phyloP scores from a whole-genome alignment of 2,113 vertebrate species.

The Forbesichthys papilliferus region DNA sequence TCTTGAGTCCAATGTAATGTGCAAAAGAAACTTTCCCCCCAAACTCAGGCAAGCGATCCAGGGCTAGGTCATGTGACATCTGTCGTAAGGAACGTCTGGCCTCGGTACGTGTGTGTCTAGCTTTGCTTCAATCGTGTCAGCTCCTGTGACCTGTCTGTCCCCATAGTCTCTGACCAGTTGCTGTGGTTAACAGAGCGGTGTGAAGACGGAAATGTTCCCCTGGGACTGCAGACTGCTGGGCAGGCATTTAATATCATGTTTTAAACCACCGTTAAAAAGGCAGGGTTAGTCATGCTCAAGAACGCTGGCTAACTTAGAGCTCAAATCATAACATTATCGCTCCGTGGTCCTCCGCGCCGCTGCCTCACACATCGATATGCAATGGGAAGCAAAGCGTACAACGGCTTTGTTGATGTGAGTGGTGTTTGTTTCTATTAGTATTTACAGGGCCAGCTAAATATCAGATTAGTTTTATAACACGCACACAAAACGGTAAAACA shows the following conservation, averaged over 20 bases:
- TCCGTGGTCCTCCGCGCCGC: too few relatives aligned
- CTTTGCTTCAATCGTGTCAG: conserved; percentile 36
- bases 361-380: too few relatives aligned
- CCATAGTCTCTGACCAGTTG: background rate
- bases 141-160: background rate
- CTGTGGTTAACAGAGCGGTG: conserved; percentile 28
- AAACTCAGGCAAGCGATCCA: conserved; percentile 1
- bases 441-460: too few relatives aligned
- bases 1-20: too few relatives aligned
- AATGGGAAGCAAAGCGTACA: too few relatives aligned
- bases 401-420: too few relatives aligned
- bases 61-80: conserved; percentile 23
- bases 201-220: conserved; percentile 32
- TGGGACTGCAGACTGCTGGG: conserved; percentile 38
- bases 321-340: too few relatives aligned
- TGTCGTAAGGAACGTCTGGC: conserved; percentile 44
- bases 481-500: too few relatives aligned
- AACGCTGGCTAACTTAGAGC: too few relatives aligned
- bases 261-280: background rate
- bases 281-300: too few relatives aligned
- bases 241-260: conserved; percentile 25
- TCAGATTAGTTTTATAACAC: too few relatives aligned
- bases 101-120: conserved; percentile 36
- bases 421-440: too few relatives aligned
- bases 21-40: conserved; percentile 11